Conservation (phyloP, 1,140 invertebrate genomes). For the Macrotrachela quadricornifera region DNA sequence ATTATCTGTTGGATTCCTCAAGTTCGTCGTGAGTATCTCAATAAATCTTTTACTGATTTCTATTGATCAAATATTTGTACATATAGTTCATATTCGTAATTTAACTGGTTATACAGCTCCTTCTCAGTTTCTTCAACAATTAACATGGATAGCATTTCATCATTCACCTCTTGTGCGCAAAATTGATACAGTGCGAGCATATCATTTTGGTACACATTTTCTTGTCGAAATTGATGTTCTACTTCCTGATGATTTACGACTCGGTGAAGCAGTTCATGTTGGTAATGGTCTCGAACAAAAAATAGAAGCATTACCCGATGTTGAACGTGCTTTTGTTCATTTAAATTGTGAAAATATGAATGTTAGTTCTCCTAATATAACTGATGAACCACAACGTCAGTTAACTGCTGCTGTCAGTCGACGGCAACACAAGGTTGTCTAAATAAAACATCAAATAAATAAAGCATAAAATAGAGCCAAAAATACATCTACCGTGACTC, state of each 20-base stretch:
- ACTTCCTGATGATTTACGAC: constrained; percentile 22
- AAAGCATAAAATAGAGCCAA: no score
- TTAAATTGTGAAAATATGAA: constrained; percentile 26
- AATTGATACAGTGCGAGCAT: constrained; percentile 33
- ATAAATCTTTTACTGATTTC: no score
- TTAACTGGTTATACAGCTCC: constrained; percentile 19
- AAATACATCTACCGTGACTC: no score
- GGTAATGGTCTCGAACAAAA: constrained; percentile 29
- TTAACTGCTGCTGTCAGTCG: no score
- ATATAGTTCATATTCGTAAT: no score
- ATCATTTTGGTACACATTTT: constrained; percentile 31
- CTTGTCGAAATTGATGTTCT: constrained; percentile 28
- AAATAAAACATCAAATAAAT: no score
- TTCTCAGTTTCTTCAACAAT: constrained; percentile 21
- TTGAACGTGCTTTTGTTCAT: constrained; percentile 34
- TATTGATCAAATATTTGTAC: no score
- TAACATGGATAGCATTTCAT: constrained; percentile 25
- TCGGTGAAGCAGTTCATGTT: constrained; percentile 30
- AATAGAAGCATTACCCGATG: constrained; percentile 27
- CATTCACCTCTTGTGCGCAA: constrained; percentile 25
- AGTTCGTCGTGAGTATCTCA: no score
- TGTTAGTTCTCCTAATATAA: no score
- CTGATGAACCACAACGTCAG: no score
- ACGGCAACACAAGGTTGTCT: no score
- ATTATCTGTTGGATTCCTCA: no score